phyloP scores from a whole-genome alignment of 2,113 vertebrate species.

The Hydrochoerus hydrochaeris region DNA sequence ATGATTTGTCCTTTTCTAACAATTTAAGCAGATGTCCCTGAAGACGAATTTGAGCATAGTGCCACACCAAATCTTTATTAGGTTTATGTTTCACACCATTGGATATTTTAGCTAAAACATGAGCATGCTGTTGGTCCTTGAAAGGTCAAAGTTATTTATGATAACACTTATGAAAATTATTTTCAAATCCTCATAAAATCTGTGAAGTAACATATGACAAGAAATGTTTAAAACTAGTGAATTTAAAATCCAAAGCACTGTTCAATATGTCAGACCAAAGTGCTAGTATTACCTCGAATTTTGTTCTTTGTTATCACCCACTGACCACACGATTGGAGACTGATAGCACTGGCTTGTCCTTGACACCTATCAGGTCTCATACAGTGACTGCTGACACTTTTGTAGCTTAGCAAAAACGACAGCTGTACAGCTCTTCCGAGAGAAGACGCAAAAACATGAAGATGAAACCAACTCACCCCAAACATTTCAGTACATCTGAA shows the following conservation, averaged over 20 bases:
- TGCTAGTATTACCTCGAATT: background rate
- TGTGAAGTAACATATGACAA: background rate
- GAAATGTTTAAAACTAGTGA: background rate
- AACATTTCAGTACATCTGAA: background rate
- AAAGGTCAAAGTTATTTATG: background rate
- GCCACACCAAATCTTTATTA: background rate
- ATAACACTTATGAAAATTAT: background rate
- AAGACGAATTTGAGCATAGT: background rate
- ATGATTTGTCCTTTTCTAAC: background rate
- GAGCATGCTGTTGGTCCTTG: background rate
- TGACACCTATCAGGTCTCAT: background rate
- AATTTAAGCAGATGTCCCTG: background rate
- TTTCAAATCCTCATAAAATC: background rate
- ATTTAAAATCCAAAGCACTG: background rate
- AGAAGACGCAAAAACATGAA: background rate
- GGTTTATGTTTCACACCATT: background rate
- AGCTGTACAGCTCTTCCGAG: background rate
- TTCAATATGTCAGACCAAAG: background rate
- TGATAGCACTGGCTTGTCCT: background rate
- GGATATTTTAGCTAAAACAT: background rate
- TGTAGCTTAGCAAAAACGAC: accelerated
- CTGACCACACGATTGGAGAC: background rate
- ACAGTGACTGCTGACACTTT: background rate
- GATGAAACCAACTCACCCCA: background rate
- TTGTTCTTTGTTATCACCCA: background rate